Evolutionary conservation across 2,797 vertebrate genomes (phyloP), one percentile per base, ranked within the genome.

Genomic region (Lophotriccus pileatus): DNA sequence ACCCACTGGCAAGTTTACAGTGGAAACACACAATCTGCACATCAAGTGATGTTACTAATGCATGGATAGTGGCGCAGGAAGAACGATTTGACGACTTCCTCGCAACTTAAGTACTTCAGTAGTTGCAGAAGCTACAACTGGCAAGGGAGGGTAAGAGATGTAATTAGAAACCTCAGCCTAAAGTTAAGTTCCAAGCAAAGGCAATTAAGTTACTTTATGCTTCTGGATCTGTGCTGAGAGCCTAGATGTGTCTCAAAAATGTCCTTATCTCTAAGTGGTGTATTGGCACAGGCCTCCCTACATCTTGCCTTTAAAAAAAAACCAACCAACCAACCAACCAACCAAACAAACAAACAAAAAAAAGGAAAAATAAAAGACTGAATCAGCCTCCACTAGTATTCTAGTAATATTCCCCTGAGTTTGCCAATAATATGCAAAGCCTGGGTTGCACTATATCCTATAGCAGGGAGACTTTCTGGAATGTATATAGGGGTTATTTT

Each of bases 401-500:
- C 52, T 28, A 64, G 17, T 30, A 83, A 67, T 44, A 74, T 53
- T 84, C 47, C 43, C 36, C 25, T 34, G 50, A 64, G 75, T 75
- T 91, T 69, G 50, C 84, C 93, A 93, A 95, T 6, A 69, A 85
- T 72, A 74, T 9, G 69, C 68, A 82, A 89, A 93, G 60, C 83
- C 82, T 75, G 75, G 30, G 58, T 75, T 59, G 32, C 15, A 39
- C 80, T 72, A 32, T 82, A 87, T 70, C 93, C 93, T 94, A 96
- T 94, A 95, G 92, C 84, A 94, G 85, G 83, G 89, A 97, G 78
- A 76, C 82, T 96, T 70, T 90, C 83, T 89, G 93, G 96, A 96
- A 97, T 95, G 95, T 94, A 94, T 96, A 96, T 95, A 67, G 94
- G 91, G 91, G 96, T 96, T 96, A 96, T 97, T 97, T 97, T 97